phyloP scores from a whole-genome alignment of 2,797 vertebrate species.

The Melanogrammus aeglefinus region DNA sequence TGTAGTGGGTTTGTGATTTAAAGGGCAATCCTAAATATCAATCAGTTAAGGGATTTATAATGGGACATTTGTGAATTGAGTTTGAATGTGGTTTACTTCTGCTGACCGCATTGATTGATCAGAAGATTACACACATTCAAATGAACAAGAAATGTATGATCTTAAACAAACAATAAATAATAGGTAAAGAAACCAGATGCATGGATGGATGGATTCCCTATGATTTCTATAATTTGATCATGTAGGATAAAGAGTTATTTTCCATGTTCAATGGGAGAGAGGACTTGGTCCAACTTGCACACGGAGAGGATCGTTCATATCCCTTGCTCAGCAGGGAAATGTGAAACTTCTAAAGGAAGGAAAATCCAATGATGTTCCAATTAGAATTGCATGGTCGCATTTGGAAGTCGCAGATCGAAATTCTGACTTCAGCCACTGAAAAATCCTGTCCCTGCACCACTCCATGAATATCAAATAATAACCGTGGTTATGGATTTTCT shows the following conservation, averaged over 20 bases:
- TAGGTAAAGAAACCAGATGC: neutral
- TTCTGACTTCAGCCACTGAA: slow-evolving; percentile 46
- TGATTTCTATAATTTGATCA: neutral
- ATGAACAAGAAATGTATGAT: neutral
- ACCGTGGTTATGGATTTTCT: neutral
- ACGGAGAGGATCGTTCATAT: slow-evolving; percentile 29
- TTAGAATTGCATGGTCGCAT: slow-evolving; percentile 49
- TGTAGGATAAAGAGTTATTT: neutral
- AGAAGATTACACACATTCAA: neutral
- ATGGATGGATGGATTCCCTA: neutral
- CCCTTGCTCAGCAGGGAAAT: slow-evolving; percentile 33
- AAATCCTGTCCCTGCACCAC: slow-evolving; percentile 40
- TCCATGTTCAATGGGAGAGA: neutral
- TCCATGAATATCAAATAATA: slow-evolving; percentile 32
- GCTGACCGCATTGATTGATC: neutral
- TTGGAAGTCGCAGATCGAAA: slow-evolving; percentile 46
- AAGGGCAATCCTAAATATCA: slow-evolving; percentile 1
- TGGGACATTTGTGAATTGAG: neutral
- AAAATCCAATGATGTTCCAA: slow-evolving; percentile 65
- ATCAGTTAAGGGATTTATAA: neutral
- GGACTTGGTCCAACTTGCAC: slow-evolving; percentile 15
- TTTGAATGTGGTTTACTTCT: neutral
- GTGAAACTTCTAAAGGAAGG: slow-evolving; percentile 43
- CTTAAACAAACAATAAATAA: neutral
- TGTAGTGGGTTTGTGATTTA: slow-evolving; percentile 2